These are phyloP conservation scores for Myripristis jacobus DNA, from an alignment of 2,797 vertebrate species.

Conservation along the genomic window DNA sequence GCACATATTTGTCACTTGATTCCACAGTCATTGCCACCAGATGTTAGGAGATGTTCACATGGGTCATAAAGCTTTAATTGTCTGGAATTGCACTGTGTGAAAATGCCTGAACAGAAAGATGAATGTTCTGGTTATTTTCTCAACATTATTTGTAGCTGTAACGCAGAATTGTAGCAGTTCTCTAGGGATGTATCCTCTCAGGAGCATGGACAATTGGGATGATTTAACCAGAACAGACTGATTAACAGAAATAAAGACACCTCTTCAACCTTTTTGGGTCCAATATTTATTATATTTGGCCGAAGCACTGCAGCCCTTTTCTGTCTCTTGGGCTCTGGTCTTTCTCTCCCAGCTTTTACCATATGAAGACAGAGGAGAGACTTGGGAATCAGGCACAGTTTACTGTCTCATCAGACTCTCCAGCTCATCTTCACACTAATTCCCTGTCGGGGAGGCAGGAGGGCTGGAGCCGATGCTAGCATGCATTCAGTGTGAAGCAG, in stretches of 20 bases:
- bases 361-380: too few species aligned
- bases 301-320: too few species aligned
- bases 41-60: conserved; percentile 31
- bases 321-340: conserved; percentile 3
- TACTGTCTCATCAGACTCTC: too few species aligned
- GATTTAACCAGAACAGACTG: background rate
- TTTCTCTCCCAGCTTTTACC: conserved; percentile 9
- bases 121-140: background rate
- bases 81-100: conserved; percentile 12
- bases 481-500: too few species aligned
- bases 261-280: conserved; percentile 6
- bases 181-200: background rate
- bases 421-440: too few species aligned
- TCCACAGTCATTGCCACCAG: conserved; percentile 15
- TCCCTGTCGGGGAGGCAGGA: too few species aligned
- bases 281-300: conserved; percentile 32
- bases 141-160: background rate
- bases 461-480: too few species aligned
- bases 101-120: background rate
- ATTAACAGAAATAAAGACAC: conserved; percentile 5
- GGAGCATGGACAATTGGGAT: background rate
- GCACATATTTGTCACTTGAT: too few species aligned
- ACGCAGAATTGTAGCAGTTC: background rate
- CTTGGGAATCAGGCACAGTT: conserved; percentile 22
- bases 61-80: conserved; percentile 29